A percentile compares a stretch with the other conserved stretches of the same genome.
Evolutionary conservation across 2,797 vertebrate species (phyloP).

Genomic region (Ataeniobius toweri): DNA sequence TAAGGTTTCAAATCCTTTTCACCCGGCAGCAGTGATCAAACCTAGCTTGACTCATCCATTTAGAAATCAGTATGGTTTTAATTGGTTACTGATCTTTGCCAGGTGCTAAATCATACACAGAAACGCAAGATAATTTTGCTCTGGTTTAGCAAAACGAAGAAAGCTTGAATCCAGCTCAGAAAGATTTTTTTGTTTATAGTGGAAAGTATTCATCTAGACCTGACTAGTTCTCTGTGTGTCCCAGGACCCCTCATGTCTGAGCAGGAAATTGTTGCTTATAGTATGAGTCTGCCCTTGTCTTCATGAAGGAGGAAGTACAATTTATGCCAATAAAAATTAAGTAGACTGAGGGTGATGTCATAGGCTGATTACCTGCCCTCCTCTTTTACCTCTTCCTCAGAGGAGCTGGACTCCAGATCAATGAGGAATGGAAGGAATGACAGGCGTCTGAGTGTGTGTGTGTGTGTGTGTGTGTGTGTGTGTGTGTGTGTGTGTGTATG

Average conservation of each 20-base stretch:
- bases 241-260: constrained; percentile 64
- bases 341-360: constrained; percentile 73
- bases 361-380: constrained; percentile 68
- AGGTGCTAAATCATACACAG: constrained; percentile 8
- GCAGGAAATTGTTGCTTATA: constrained; percentile 69
- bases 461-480: constrained; percentile 20
- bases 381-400: constrained; percentile 38
- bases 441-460: constrained; percentile 12
- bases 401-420: constrained; percentile 59
- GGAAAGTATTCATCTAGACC: constrained; percentile 69
- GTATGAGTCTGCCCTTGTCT: constrained; percentile 51
- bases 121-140: constrained; percentile 5
- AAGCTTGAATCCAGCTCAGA: not conserved
- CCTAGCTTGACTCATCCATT: constrained; percentile 49
- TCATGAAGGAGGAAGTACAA: constrained; percentile 10
- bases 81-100: constrained; percentile 5
- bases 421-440: constrained; percentile 78
- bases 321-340: constrained; percentile 46
- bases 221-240: constrained; percentile 51
- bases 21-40: constrained; percentile 11
- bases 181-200: constrained; percentile 55
- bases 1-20: constrained; percentile 14
- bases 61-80: constrained; percentile 4
- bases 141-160: constrained; percentile 9
- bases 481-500: constrained; percentile 3